A percentile compares a stretch with the other conserved stretches of the same genome.
phyloP scores from a whole-genome alignment of 2,113 vertebrate species.

The Elaphurus davidianus region DNA sequence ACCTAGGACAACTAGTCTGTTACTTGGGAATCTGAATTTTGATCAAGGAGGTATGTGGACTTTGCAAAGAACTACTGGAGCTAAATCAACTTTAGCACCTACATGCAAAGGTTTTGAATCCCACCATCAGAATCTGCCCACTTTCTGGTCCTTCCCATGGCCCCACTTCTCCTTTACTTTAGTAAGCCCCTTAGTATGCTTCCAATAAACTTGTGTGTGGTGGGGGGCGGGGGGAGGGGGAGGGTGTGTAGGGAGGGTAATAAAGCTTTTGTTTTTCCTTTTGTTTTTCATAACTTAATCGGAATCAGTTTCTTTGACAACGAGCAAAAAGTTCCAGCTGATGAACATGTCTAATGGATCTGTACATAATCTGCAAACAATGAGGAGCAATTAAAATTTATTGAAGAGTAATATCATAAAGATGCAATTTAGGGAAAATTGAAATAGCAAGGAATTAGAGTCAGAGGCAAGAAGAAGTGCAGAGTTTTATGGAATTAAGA shows the following conservation, averaged over 20 bases:
- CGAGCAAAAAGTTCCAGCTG: neutral
- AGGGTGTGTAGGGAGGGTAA: neutral
- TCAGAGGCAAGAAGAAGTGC: neutral
- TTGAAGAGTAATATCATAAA: neutral
- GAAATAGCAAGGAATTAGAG: neutral
- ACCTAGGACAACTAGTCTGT: neutral
- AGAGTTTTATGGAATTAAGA: neutral
- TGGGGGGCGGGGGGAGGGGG: fast-evolving
- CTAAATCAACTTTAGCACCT: neutral
- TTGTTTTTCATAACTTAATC: neutral
- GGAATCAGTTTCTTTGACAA: neutral
- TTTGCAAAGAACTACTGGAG: neutral
- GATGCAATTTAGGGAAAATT: neutral
- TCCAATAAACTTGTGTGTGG: neutral
- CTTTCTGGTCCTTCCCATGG: neutral
- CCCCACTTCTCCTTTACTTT: neutral
- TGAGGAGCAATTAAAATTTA: neutral
- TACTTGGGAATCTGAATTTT: neutral
- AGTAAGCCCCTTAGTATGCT: neutral
- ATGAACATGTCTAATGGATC: neutral
- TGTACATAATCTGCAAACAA: neutral
- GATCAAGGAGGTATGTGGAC: neutral
- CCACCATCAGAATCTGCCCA: neutral
- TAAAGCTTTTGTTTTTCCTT: neutral
- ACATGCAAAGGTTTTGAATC: neutral